These are phyloP conservation scores for Aspidoscelis tigris DNA, from an alignment of 2,113 vertebrate genomes.

Conservation along the genomic window DNA sequence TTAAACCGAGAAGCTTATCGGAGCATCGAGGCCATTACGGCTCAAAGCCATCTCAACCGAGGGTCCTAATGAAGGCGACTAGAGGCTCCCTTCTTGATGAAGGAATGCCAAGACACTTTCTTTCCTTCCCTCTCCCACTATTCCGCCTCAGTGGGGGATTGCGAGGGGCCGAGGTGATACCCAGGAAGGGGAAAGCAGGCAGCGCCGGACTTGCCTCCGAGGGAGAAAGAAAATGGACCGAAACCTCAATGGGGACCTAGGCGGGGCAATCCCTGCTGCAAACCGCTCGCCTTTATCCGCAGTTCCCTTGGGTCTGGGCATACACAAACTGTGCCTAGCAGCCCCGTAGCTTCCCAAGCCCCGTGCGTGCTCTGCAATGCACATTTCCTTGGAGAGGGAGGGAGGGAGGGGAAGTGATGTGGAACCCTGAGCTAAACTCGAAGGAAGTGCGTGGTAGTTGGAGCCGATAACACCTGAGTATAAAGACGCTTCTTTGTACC, in stretches of 20 bases:
- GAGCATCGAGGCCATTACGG: conserved; percentile 79
- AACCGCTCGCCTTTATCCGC: not conserved
- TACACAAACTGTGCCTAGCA: not conserved
- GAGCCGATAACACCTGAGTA: no score
- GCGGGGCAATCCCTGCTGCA: not conserved
- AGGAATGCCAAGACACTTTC: not conserved
- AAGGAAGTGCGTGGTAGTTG: no score
- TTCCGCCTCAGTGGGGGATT: not conserved
- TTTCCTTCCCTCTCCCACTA: not conserved
- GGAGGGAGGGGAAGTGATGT: not conserved
- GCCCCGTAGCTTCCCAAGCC: not conserved
- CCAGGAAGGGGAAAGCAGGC: not conserved
- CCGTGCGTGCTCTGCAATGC: not conserved
- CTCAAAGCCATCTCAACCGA: conserved; percentile 64
- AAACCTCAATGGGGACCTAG: not conserved
- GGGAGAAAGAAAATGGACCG: not conserved
- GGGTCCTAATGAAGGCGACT: conserved; percentile 69
- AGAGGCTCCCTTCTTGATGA: not conserved
- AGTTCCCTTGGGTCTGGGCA: not conserved
- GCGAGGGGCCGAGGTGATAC: no score
- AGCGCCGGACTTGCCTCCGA: not conserved
- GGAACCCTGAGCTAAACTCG: no score
- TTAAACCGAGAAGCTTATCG: conserved; percentile 77
- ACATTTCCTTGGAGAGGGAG: not conserved
- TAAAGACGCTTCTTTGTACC: no score